Conservation (phyloP, 1,140 invertebrate species). For the Diachasma alloeum region DNA sequence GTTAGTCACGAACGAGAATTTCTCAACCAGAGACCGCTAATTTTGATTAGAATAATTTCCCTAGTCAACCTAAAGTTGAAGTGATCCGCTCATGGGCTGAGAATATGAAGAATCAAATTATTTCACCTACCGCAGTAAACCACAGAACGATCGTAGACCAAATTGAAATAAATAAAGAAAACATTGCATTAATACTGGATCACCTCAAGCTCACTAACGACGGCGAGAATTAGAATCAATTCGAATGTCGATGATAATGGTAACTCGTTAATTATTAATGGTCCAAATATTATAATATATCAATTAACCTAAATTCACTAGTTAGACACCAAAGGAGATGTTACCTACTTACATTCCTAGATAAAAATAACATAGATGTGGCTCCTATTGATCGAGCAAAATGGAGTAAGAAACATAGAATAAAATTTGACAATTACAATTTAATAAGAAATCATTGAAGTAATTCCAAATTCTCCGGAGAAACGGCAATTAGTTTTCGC, state of each 20-base stretch:
- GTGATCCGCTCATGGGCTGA: too few species aligned
- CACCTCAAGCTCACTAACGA: too few species aligned
- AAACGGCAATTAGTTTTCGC: not conserved
- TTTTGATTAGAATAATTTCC: too few species aligned
- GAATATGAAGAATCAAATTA: too few species aligned
- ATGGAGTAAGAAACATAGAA: not conserved
- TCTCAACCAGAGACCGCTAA: too few species aligned
- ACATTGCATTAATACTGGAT: too few species aligned
- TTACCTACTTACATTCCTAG: not conserved
- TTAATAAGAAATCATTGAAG: not conserved
- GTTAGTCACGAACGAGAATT: too few species aligned
- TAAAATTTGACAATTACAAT: not conserved
- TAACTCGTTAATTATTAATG: not conserved
- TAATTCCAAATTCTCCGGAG: not conserved
- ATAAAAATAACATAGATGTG: not conserved
- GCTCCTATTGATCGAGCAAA: not conserved
- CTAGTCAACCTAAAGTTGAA: too few species aligned
- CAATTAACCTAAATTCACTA: not conserved
- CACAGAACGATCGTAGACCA: too few species aligned
- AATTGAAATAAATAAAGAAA: too few species aligned
- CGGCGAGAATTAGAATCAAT: slow-evolving; percentile 13
- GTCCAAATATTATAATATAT: not conserved
- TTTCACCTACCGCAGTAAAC: too few species aligned
- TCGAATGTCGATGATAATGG: slow-evolving; percentile 26
- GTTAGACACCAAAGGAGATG: not conserved